These are phyloP conservation scores for Cephus spinipes DNA, from an alignment of 2,888 invertebrate genomes.

Conservation along the genomic window DNA sequence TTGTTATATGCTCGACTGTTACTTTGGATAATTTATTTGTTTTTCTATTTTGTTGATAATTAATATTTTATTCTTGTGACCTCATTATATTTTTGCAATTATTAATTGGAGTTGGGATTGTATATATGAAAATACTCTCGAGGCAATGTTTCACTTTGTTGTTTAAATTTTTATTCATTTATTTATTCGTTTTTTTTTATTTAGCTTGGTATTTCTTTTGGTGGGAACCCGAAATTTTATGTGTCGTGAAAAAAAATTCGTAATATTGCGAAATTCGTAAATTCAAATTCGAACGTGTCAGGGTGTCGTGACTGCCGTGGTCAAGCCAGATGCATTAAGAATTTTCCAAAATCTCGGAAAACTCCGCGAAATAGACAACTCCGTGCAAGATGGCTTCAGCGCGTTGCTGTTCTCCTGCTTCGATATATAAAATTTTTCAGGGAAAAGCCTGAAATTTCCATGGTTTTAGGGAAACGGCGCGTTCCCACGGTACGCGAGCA, in stretches of 20 bases:
- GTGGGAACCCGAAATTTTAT: no score
- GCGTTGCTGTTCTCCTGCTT: conserved; percentile 68
- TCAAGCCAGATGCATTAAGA: background rate
- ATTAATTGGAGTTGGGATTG: no score
- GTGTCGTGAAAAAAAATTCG: no score
- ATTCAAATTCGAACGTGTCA: no score
- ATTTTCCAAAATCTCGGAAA: conserved; percentile 16
- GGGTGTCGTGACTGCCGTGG: no score
- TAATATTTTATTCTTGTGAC: no score
- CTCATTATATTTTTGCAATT: no score
- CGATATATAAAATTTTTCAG: conserved; percentile 73
- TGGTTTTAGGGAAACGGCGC: conserved; percentile 67
- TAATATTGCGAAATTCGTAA: no score
- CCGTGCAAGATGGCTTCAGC: conserved; percentile 49
- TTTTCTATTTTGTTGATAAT: background rate
- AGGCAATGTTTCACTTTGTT: background rate
- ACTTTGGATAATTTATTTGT: background rate
- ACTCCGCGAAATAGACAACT: conserved; percentile 51
- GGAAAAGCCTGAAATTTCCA: conserved; percentile 71
- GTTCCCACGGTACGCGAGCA: conserved; percentile 1
- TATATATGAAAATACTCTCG: background rate
- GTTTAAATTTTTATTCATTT: conserved; percentile 10
- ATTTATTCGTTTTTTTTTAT: background rate
- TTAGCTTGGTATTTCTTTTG: background rate
- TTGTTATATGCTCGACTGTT: background rate